Percentiles rank a stretch among this genome's conserved stretches.
Evolutionary conservation across 2,888 invertebrate species (phyloP).

Genomic region (Heteromurus nitidus): DNA sequence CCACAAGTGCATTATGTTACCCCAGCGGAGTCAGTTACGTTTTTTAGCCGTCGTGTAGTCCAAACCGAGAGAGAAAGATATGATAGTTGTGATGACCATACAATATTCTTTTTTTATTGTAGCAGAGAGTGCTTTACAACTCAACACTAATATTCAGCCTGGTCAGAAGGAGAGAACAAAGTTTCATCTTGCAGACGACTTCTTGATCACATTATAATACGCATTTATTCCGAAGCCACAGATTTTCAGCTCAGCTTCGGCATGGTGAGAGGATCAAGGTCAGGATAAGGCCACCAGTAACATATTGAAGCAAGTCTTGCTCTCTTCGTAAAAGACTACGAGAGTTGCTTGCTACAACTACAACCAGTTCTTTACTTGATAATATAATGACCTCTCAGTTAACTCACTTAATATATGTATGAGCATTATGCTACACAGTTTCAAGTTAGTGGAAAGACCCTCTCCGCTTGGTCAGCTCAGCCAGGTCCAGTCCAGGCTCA

Average conservation of each 20-base stretch:
- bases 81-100: no score
- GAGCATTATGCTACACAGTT: constrained; percentile 9
- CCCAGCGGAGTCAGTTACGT: no score
- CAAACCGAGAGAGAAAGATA: no score
- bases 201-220: constrained; percentile 17
- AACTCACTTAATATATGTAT: constrained; percentile 4
- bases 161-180: no score
- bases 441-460: constrained; percentile 1
- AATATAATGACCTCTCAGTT: constrained; percentile 48
- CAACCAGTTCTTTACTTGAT: constrained; percentile 54
- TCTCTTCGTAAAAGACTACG: no score
- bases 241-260: constrained; percentile 16
- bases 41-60: no score
- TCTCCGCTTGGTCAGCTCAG: no score
- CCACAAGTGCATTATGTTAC: no score
- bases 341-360: neutral
- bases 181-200: no score
- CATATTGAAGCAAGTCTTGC: no score
- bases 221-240: neutral
- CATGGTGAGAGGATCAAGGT: constrained; percentile 67
- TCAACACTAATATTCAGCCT: constrained; percentile 12
- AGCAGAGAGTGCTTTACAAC: constrained; percentile 47
- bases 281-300: constrained; percentile 53
- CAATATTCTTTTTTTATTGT: no score
- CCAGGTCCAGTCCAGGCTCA: neutral